phyloP scores from a whole-genome alignment of 2,113 vertebrate species.

The Eonycteris spelaea region DNA sequence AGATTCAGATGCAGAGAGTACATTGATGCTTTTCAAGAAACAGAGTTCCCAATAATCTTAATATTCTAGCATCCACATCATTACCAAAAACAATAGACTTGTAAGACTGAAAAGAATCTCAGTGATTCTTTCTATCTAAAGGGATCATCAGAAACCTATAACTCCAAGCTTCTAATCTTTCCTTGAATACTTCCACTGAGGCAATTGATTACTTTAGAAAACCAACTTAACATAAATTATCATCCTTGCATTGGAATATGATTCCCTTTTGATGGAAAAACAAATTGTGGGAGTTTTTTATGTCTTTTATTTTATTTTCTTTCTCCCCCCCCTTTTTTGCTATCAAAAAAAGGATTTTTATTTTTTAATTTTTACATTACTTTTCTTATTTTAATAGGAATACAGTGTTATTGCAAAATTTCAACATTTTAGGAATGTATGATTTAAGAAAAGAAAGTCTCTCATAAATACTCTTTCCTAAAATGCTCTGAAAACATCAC shows the following conservation, averaged over 20 bases:
- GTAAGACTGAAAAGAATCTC: background rate
- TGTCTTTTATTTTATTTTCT: too few species aligned
- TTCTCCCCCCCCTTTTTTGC: too few species aligned
- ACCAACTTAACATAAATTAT: background rate
- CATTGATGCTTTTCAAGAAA: background rate
- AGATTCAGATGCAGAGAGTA: background rate
- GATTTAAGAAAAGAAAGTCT: background rate
- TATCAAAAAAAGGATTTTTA: background rate
- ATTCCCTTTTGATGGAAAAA: background rate
- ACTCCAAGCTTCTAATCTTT: background rate
- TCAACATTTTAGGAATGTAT: background rate
- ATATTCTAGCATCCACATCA: background rate
- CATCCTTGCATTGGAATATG: background rate
- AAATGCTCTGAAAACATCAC: background rate
- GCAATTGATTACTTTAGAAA: background rate
- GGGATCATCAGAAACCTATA: background rate
- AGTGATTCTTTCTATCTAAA: background rate
- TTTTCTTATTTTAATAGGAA: slow-evolving; percentile 20
- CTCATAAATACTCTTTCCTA: background rate
- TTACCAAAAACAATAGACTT: background rate
- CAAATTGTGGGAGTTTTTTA: too few species aligned
- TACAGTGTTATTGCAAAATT: background rate
- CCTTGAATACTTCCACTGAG: background rate
- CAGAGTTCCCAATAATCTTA: background rate
- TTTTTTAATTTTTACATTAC: background rate